These are phyloP conservation scores for Caradrina clavipalpis DNA, from an alignment of 2,888 invertebrate genomes.

Conservation along the genomic window DNA sequence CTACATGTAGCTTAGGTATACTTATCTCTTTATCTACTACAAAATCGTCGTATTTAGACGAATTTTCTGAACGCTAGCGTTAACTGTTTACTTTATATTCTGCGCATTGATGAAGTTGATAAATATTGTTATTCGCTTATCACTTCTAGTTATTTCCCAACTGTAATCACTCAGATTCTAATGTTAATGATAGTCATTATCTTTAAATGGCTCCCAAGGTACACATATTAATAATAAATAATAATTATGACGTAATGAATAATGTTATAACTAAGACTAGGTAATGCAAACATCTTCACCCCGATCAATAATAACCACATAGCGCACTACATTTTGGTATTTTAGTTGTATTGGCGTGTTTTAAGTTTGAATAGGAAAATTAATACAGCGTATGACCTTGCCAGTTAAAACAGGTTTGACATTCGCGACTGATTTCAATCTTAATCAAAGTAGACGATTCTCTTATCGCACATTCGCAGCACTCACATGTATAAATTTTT, in stretches of 20 bases:
- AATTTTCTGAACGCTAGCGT: slow-evolving; percentile 32
- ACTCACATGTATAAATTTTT: slow-evolving; percentile 43
- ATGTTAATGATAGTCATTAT: slow-evolving; percentile 50
- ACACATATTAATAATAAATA: slow-evolving; percentile 41
- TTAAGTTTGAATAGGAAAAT: slow-evolving; percentile 75
- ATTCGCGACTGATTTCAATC: slow-evolving; percentile 81
- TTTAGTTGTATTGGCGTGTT: slow-evolving; percentile 56
- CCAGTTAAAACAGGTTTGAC: slow-evolving; percentile 84
- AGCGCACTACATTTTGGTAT: slow-evolving; percentile 26
- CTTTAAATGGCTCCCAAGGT: slow-evolving; percentile 38
- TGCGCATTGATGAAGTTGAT: slow-evolving; percentile 38
- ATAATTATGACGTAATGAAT: slow-evolving; percentile 10
- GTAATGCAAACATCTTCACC: slow-evolving; percentile 23
- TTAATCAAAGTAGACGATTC: slow-evolving; percentile 70
- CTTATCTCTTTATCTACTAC: slow-evolving; percentile 55
- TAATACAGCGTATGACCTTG: slow-evolving; percentile 83
- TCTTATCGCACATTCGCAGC: slow-evolving; percentile 62
- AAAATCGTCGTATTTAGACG: slow-evolving; percentile 40
- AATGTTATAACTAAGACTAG: slow-evolving; percentile 6
- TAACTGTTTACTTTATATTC: slow-evolving; percentile 34
- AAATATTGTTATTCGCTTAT: slow-evolving; percentile 56
- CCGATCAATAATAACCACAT: slow-evolving; percentile 10
- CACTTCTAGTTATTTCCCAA: slow-evolving; percentile 50
- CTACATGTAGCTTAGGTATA: slow-evolving; percentile 64
- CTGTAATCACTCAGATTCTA: slow-evolving; percentile 53